Conservation (phyloP, 1,140 invertebrate species). For the Atta colombica region DNA sequence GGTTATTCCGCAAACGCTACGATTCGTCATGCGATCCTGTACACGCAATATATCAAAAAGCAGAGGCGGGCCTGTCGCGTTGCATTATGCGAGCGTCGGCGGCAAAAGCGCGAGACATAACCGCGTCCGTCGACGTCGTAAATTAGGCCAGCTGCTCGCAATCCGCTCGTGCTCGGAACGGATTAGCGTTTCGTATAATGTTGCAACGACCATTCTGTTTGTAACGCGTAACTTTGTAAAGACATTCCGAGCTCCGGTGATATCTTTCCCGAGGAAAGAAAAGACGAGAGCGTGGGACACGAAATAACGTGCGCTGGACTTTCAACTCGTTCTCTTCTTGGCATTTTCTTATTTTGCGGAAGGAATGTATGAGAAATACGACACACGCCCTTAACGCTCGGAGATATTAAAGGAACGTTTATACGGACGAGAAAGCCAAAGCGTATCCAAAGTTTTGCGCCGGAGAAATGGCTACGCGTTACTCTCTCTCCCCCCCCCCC, state of each 20-base stretch:
- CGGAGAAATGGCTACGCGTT: not conserved
- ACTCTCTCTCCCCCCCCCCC: not conserved
- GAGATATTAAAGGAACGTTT: conserved; percentile 58
- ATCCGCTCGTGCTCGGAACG: conserved; percentile 26
- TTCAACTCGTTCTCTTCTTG: conserved; percentile 31
- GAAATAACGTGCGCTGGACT: conserved; percentile 9
- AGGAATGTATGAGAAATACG: conserved; percentile 43
- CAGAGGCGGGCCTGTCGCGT: conserved; percentile 9
- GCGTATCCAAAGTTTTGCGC: not conserved
- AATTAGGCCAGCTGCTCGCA: conserved; percentile 38
- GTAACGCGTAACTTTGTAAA: conserved; percentile 48
- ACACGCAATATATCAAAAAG: conserved; percentile 52
- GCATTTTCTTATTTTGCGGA: conserved; percentile 56
- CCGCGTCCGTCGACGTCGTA: conserved; percentile 21
- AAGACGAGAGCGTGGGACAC: not conserved
- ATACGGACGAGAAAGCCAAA: not conserved
- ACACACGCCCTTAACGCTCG: conserved; percentile 42
- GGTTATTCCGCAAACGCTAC: conserved; percentile 19
- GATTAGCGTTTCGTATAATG: conserved; percentile 50
- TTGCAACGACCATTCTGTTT: conserved; percentile 25
- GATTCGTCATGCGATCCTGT: not conserved
- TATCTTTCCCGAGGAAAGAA: not conserved
- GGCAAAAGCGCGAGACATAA: conserved; percentile 48
- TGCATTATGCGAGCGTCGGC: conserved; percentile 26
- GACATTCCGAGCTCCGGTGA: conserved; percentile 44